A percentile compares a stretch with the other conserved stretches of the same genome.
Conservation (phyloP, 2,797 vertebrate species). For the Rachycentron canadum region DNA sequence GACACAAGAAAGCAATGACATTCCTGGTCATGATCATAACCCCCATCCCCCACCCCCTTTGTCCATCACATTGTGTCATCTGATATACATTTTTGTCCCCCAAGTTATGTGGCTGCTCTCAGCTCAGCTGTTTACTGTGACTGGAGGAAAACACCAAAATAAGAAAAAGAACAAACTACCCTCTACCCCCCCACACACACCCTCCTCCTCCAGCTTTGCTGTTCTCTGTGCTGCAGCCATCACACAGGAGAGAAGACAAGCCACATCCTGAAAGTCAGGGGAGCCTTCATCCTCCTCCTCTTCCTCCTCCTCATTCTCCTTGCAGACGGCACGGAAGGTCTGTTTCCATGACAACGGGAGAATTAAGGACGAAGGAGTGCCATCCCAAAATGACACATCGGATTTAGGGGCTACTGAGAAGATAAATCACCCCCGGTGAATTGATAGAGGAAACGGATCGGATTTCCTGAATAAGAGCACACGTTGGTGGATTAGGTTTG, state of each 20-base stretch:
- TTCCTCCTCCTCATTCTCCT: slow-evolving; percentile 74
- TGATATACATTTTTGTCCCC: slow-evolving; percentile 8
- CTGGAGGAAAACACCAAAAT: slow-evolving; percentile 38
- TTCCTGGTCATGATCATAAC: background rate
- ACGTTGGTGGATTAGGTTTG: slow-evolving; percentile 55
- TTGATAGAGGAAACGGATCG: slow-evolving; percentile 58
- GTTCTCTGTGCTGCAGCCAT: slow-evolving; percentile 64
- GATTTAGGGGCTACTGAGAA: slow-evolving; percentile 68
- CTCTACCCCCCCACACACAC: background rate
- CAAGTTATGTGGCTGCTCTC: slow-evolving; percentile 16
- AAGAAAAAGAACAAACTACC: slow-evolving; percentile 19
- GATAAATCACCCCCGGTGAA: slow-evolving; percentile 71
- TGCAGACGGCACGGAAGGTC: slow-evolving; percentile 78
- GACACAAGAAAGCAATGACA: background rate
- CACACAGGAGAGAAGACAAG: slow-evolving; percentile 61
- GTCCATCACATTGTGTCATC: background rate
- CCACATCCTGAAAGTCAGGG: slow-evolving; percentile 74
- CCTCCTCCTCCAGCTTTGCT: slow-evolving; percentile 12
- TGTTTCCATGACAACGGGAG: slow-evolving; percentile 88
- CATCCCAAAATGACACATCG: slow-evolving; percentile 80
- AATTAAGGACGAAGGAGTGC: slow-evolving; percentile 80
- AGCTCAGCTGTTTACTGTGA: slow-evolving; percentile 39
- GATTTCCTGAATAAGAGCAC: slow-evolving; percentile 49
- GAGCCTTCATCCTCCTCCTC: slow-evolving; percentile 71
- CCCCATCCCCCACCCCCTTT: background rate